Evolutionary conservation across 2,888 invertebrate genomes (phyloP).

Genomic region (Stegana nigrithorax): DNA sequence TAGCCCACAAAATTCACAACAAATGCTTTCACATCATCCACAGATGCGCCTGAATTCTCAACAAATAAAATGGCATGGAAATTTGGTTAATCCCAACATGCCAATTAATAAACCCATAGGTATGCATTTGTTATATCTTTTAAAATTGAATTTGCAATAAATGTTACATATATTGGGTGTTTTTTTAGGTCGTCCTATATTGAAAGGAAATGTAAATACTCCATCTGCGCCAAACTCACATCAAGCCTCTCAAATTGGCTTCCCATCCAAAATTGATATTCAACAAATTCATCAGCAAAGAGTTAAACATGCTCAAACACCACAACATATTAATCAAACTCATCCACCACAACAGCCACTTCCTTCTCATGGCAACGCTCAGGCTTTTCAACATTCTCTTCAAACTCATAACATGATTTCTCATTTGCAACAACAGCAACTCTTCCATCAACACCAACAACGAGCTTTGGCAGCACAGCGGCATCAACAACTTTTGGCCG

Average conservation of each 20-base stretch:
- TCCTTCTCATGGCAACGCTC: constrained; percentile 32
- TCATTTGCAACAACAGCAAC: constrained; percentile 60
- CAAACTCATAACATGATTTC: constrained; percentile 52
- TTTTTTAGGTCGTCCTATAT: constrained; percentile 64
- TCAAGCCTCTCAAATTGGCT: constrained; percentile 43
- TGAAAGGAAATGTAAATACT: constrained; percentile 60
- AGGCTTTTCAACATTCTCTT: constrained; percentile 25
- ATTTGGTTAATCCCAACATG: constrained; percentile 33
- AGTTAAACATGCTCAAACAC: constrained; percentile 37
- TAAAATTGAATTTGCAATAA: background rate
- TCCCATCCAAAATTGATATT: constrained; percentile 53
- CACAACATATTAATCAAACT: constrained; percentile 40
- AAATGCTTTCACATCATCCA: constrained; percentile 37
- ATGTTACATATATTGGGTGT: too few species aligned
- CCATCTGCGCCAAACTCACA: constrained; percentile 8
- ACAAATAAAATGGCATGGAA: constrained; percentile 38
- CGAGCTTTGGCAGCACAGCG: constrained; percentile 54
- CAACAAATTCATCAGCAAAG: constrained; percentile 58
- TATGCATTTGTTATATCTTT: constrained; percentile 22
- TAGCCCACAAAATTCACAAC: constrained; percentile 44
- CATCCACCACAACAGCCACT: constrained; percentile 33
- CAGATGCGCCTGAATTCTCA: constrained; percentile 37
- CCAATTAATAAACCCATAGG: constrained; percentile 52
- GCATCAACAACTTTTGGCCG: constrained; percentile 45
- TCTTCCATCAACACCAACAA: constrained; percentile 52